Evolutionary conservation across 2,888 invertebrate species (phyloP), one percentile per base, ranked within the genome.

Genomic region (Calephelis perditalis): DNA sequence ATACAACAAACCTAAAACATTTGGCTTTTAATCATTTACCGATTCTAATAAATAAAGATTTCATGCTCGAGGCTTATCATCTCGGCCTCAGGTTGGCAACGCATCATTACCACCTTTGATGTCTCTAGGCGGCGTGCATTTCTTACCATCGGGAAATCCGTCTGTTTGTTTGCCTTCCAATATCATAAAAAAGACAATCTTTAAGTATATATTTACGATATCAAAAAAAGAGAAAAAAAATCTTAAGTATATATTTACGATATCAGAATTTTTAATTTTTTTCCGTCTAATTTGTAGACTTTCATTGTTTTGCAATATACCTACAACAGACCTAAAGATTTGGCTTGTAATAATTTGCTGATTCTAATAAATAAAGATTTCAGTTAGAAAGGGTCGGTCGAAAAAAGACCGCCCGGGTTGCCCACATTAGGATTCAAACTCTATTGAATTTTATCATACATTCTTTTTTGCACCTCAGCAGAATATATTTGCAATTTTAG

Each of bases 331-430:
- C 74, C 80, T 82, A 86, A 85, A 84, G 81, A 81, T 75, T 71
- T 68, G 71, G 76, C 74, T 78, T 81, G 70, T 84, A 80, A 86
- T 86, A 86, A 84, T 84, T 85, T 86, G 82, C 81, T 75, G 82
- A 79, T 82, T 82, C 88, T 88, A 88, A 89, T 90, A 90, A 88
- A 90, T 89, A 90, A 90, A 88, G 89, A 88, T 89, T 88, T 86
- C 74, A 82, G 81, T 74, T 77, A 77, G 76, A 77, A 74, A 73
- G 73, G 73, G 63, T 69, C 71, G 71, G 70, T 75, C 77, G 75
- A 88, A 90, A 90, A 90, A 90, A 78, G 86, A 86, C 90, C 90
- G 83, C 90, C 90, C 83, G 84, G 78, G 79, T 79, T 76, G 88
- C 74, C 76, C 81, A 74, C 75, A 86, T 86, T 84, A 81, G 81